Evolutionary conservation across 2,888 invertebrate species (phyloP).

Genomic region (Pyrrhosoma nymphula): DNA sequence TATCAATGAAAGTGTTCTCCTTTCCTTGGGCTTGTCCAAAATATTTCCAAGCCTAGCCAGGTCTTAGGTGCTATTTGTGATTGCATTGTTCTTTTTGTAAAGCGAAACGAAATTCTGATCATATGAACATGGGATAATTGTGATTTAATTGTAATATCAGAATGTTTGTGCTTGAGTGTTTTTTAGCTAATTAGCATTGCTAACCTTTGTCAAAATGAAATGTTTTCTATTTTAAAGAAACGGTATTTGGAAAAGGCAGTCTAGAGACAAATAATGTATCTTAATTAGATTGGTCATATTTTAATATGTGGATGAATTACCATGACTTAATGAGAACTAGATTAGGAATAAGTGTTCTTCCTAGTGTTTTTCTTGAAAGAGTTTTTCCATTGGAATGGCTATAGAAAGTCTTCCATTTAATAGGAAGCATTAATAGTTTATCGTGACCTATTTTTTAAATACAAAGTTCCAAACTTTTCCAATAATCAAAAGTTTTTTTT

Average conservation of each 20-base stretch:
- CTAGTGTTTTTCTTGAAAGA: too few species aligned
- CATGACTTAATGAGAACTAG: too few species aligned
- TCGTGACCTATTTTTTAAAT: too few species aligned
- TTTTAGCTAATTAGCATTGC: slow-evolving; percentile 6
- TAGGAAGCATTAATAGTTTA: too few species aligned
- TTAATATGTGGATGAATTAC: too few species aligned
- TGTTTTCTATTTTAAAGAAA: not conserved
- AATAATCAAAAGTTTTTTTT: too few species aligned
- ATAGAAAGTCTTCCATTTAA: too few species aligned
- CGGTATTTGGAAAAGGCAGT: not conserved
- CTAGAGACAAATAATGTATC: not conserved
- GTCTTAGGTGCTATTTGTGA: not conserved
- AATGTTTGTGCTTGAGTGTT: slow-evolving; percentile 30
- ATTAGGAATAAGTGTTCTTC: too few species aligned
- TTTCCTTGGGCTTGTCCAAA: not conserved
- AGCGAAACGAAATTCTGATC: not conserved
- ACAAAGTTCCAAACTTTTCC: too few species aligned
- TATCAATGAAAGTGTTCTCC: not conserved
- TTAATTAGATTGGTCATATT: too few species aligned
- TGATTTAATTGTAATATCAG: not conserved
- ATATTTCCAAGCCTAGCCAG: not conserved
- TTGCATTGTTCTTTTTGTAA: slow-evolving; percentile 14
- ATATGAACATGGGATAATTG: not conserved
- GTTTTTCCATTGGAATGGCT: too few species aligned
- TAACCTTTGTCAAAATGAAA: slow-evolving; percentile 2